These are phyloP conservation scores for Ophraella communa DNA, from an alignment of 2,888 invertebrate genomes.

Conservation along the genomic window DNA sequence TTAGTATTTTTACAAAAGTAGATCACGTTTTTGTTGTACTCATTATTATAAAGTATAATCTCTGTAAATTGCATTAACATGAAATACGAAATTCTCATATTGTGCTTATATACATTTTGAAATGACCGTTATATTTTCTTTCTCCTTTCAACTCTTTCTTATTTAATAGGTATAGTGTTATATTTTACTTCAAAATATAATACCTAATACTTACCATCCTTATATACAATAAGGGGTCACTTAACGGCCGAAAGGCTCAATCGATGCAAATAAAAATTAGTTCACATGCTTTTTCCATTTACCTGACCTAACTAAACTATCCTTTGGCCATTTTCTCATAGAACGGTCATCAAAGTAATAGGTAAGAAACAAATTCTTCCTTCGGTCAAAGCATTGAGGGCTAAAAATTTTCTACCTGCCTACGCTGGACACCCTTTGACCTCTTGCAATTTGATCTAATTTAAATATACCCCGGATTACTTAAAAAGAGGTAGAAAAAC, in stretches of 20 bases:
- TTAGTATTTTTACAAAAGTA: too few species aligned
- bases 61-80: too few species aligned
- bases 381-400: constrained; percentile 5
- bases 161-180: not conserved
- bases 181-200: not conserved
- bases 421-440: constrained; percentile 51
- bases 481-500: constrained; percentile 33
- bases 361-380: constrained; percentile 30
- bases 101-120: too few species aligned
- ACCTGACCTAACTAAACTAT: constrained; percentile 41
- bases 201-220: not conserved
- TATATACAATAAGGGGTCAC: constrained; percentile 17
- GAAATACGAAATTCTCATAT: too few species aligned
- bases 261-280: constrained; percentile 47
- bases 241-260: constrained; percentile 20
- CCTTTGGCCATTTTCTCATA: constrained; percentile 43
- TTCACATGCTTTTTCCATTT: constrained; percentile 44
- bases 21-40: too few species aligned
- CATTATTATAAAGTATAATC: too few species aligned
- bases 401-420: constrained; percentile 44
- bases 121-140: not conserved
- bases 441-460: constrained; percentile 51
- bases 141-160: not conserved
- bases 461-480: constrained; percentile 50
- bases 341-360: constrained; percentile 20